phyloP scores from a whole-genome alignment of 2,888 invertebrate genomes.

The Hyposoter didymator region DNA sequence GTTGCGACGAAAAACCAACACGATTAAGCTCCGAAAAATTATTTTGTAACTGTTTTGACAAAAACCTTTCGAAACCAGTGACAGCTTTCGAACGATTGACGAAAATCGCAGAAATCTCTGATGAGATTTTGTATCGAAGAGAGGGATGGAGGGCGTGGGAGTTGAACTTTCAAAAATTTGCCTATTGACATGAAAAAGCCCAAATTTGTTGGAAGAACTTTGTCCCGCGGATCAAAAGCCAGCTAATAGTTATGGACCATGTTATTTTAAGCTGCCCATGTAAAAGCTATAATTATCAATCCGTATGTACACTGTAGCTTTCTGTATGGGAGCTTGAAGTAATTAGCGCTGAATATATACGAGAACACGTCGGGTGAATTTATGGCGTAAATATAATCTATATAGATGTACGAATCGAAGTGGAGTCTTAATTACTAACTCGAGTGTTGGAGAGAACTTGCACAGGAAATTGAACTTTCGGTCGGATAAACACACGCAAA shows the following conservation, averaged over 20 bases:
- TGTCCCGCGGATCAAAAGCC: not conserved
- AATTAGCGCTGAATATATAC: constrained; percentile 32
- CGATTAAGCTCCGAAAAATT: too few relatives aligned
- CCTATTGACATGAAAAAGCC: not conserved
- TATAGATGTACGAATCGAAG: constrained; percentile 4
- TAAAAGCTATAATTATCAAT: constrained; percentile 14
- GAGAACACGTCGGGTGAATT: not conserved
- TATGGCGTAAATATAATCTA: constrained; percentile 4
- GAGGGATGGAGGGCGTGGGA: too few relatives aligned
- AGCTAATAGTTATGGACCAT: not conserved
- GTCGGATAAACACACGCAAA: not conserved
- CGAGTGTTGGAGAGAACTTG: constrained; percentile 18
- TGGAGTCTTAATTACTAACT: constrained; percentile 39
- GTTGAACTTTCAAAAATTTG: not conserved
- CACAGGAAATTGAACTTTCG: constrained; percentile 46
- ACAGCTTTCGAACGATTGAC: too few relatives aligned
- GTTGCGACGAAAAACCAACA: too few relatives aligned
- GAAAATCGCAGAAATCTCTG: too few relatives aligned
- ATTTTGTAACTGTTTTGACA: too few relatives aligned
- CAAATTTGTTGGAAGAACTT: not conserved
- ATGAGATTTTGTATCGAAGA: not conserved
- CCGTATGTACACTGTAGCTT: not conserved
- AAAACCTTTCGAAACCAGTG: too few relatives aligned
- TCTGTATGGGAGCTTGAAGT: not conserved
- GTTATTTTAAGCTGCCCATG: not conserved